Evolutionary conservation across 2,888 invertebrate species (phyloP).

Genomic region (Lamellibrachia satsuma): DNA sequence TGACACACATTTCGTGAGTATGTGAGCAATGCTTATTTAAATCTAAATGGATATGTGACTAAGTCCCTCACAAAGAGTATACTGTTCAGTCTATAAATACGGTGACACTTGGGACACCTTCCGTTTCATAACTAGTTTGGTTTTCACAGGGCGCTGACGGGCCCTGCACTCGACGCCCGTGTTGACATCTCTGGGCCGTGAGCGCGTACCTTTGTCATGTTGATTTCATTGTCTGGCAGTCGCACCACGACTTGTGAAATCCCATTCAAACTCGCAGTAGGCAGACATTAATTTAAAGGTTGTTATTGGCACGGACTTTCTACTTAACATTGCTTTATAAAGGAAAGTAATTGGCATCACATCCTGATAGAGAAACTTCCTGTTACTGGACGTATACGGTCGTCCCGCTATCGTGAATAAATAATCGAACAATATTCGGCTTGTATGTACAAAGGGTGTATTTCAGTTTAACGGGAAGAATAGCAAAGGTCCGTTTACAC

Average conservation of each 20-base stretch:
- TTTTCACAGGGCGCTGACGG: neutral
- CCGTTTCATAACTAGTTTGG: neutral
- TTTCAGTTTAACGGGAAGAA: too few species aligned
- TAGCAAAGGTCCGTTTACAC: too few species aligned
- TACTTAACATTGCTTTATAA: neutral
- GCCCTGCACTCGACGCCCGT: neutral
- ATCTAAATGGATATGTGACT: neutral
- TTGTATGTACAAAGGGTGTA: too few species aligned
- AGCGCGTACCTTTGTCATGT: neutral
- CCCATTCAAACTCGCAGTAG: neutral
- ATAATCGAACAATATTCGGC: too few species aligned
- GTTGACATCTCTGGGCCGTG: neutral
- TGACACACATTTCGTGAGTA: neutral
- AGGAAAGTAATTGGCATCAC: neutral
- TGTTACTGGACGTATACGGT: neutral
- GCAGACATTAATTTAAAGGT: neutral
- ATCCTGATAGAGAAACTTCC: neutral
- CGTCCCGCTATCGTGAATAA: too few species aligned
- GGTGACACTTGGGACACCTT: neutral
- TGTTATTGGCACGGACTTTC: neutral
- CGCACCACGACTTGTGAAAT: neutral
- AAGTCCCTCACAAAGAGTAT: neutral
- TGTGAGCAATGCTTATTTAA: neutral
- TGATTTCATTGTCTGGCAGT: neutral
- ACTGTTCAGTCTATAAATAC: neutral